These are phyloP conservation scores for Leptatherina wallacei DNA, from an alignment of 2,797 vertebrate species.

Conservation along the genomic window DNA sequence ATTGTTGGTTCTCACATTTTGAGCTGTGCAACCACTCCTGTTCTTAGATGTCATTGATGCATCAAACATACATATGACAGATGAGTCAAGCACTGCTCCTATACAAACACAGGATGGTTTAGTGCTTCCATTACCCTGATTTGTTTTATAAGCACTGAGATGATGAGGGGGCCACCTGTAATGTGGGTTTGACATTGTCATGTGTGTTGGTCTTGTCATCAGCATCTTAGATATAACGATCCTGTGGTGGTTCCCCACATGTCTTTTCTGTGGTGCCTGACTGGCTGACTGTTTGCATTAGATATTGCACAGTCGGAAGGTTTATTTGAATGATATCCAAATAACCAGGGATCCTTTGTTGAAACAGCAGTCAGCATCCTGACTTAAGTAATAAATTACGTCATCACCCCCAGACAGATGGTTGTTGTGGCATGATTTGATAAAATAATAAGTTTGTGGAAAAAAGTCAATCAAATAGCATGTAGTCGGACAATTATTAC, in stretches of 20 bases:
- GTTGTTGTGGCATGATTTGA: neutral
- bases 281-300: slow-evolving; percentile 56
- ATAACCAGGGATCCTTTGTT: slow-evolving; percentile 52
- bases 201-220: neutral
- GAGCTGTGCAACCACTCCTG: neutral
- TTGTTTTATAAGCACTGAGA: neutral
- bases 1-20: neutral
- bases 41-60: neutral
- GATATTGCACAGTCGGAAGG: slow-evolving; percentile 31
- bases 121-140: slow-evolving; percentile 4
- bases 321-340: slow-evolving; percentile 76
- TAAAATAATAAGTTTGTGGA: slow-evolving; percentile 4
- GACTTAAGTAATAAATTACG: slow-evolving; percentile 26
- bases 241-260: slow-evolving; percentile 16
- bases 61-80: neutral
- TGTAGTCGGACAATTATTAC: neutral
- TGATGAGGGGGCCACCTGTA: neutral
- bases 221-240: slow-evolving; percentile 19
- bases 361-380: slow-evolving; percentile 38
- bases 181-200: neutral
- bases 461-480: neutral
- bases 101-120: neutral
- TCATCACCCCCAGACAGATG: slow-evolving; percentile 22
- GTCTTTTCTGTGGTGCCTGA: slow-evolving; percentile 7
- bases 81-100: neutral